Base-by-base conservation (phyloP, 2,797 vertebrate genomes). In the Thalassophryne amazonica region DNA sequence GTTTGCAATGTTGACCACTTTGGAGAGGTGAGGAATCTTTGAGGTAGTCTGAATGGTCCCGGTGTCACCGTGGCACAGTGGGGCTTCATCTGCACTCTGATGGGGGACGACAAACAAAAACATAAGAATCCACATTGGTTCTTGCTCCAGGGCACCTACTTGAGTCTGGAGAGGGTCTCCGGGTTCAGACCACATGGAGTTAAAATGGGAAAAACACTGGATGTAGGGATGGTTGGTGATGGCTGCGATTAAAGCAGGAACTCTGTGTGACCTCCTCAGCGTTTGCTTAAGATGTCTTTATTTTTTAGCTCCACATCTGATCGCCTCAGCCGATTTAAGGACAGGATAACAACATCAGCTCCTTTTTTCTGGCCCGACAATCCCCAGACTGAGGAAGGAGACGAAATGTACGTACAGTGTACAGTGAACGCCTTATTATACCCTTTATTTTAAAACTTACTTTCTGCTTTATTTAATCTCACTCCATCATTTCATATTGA, bases 1-100 rank as follows among this genome's bases (percentile, higher is more conserved):
- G 63, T 88, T 89, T 69, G 89, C 89, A 5, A 90, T 81, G 52
- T 70, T 84, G 22, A 89, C 81, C 52, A 90, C 88, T 75, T 81
- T 84, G 68, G 83, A 86, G 39, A 87, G 81, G 62, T 80, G 80
- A 25, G 84, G 76, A 18, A 90, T 76, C 78, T 80, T 85, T 5
- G 88, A 86, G 56, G 35, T 81, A 0, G 60, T 57, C 73, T 88
- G 86, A 6, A 83, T 34, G 1, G 70, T 61, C 28, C 85, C 79
- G 3, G 68, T 42, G 0, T 73, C 66, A 12, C 54, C 19, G 5
- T 60, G 25, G 46, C 43, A 15, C 36, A 38, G 48, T 1, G 40
- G 15, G 35, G 60, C 52, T 35, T 69, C 76, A 24, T 77, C 81
- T 67, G 72, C 33, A 48, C 72, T 48, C 85, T 86, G 74, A 22